phyloP scores from a whole-genome alignment of 2,113 vertebrate genomes.

The Chrysemys picta region DNA sequence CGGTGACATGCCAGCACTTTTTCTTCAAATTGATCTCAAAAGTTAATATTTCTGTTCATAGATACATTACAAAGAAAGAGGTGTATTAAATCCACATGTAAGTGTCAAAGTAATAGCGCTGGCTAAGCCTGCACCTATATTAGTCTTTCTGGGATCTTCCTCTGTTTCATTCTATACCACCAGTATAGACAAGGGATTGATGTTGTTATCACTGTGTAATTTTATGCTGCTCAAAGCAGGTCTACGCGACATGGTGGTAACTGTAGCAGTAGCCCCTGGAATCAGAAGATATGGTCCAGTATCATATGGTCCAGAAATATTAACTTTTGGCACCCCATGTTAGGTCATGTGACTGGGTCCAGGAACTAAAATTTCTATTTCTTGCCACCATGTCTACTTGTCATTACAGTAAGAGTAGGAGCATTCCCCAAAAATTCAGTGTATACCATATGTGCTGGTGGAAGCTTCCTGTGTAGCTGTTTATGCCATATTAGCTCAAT shows the following conservation, averaged over 20 bases:
- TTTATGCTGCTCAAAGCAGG: neutral
- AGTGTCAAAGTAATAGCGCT: neutral
- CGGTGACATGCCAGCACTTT: neutral
- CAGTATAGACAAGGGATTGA: neutral
- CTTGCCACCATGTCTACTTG: neutral
- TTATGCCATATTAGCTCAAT: neutral
- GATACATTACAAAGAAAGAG: neutral
- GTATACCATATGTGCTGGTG: neutral
- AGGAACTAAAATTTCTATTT: neutral
- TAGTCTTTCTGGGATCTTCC: neutral
- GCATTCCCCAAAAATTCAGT: neutral
- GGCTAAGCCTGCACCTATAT: neutral
- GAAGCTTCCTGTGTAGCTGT: neutral
- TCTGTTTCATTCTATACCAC: neutral
- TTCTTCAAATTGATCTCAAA: neutral
- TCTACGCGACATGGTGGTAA: neutral
- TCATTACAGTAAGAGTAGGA: neutral
- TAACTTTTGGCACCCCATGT: neutral
- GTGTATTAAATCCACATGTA: neutral
- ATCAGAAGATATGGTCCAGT: neutral
- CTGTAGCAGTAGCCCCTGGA: neutral
- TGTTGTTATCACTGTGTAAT: neutral
- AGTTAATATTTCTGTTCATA: neutral
- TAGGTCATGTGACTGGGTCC: fast-evolving
- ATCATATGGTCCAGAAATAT: neutral